Evolutionary conservation across 2,113 vertebrate species (phyloP), one percentile per base, ranked within the genome.

Genomic region (Indri indri): DNA sequence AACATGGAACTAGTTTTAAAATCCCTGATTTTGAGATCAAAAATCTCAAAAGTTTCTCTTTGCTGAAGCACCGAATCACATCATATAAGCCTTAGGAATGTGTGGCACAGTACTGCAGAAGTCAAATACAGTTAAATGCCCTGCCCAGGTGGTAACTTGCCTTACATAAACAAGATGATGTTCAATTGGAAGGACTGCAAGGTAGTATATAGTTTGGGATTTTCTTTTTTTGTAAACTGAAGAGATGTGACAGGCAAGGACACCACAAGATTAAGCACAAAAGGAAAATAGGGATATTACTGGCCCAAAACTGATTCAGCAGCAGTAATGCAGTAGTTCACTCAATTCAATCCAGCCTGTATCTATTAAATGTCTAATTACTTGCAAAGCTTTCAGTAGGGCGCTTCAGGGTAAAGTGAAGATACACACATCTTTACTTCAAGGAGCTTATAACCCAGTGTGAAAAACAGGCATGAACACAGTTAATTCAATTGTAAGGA

Each of bases 161-260:
- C 59, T 95, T 94, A 94, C 50, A 74, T 47, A 93, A 94, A 88
- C 83, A 76, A 40, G 59, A 95, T 14, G 4, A 82, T 37, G 52
- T 65, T 68, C 42, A 42, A 14, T 42, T 0, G 5, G 23, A 37
- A 90, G 37, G 54, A 59, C 20, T 27, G 7, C 73, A 82, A 63
- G 20, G 25, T 47, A 37, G 7, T 47, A 40, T 9, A 47, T 2
- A 47, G n/a, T 71, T 81, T 54, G 11, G 18, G 23, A 70, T 59
- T 74, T 95, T 52, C 89, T 54, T 73, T 40, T n/a, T 57, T 70
- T 30, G 57, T 52, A 66, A 45, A 57, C 7, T 87, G 50, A 71
- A 88, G 37, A 83, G 14, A 68, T 42, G 20, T 63, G 47, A 89
- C 74, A 92, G 37, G 6, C 34, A 71, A 97, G 68, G 34, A 50